These are phyloP conservation scores for Malaclemys terrapin DNA, from an alignment of 2,113 vertebrate genomes.

Conservation along the genomic window DNA sequence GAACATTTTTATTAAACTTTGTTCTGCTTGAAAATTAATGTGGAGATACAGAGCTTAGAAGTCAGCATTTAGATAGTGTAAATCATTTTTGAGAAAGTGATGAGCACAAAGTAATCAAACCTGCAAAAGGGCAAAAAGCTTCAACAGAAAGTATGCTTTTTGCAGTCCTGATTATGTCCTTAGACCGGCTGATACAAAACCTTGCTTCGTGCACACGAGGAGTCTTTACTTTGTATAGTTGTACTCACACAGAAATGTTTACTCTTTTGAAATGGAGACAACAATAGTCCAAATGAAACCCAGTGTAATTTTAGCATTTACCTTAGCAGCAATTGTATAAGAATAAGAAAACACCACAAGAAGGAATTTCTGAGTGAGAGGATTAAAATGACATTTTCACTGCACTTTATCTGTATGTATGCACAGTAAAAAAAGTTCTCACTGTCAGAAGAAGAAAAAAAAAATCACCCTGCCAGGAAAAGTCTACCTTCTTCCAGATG, in stretches of 20 bases:
- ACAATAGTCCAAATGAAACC: not conserved
- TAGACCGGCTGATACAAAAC: accelerated
- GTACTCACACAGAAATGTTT: not conserved
- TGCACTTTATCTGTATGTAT: accelerated
- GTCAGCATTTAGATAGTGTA: accelerated
- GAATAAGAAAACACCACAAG: not conserved
- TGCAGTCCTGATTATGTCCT: accelerated
- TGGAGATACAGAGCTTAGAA: accelerated
- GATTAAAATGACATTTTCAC: not conserved
- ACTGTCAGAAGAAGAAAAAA: too few species aligned
- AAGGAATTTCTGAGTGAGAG: not conserved
- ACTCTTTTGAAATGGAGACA: not conserved
- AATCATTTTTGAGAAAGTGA: accelerated
- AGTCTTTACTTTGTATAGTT: not conserved
- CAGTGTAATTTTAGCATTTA: not conserved
- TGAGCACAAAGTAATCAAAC: not conserved
- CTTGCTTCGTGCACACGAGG: not conserved
- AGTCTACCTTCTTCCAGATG: not conserved
- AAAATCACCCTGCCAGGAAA: not conserved
- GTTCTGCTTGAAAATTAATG: accelerated
- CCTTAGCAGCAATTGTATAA: not conserved
- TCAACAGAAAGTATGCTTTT: not conserved
- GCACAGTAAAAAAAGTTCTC: accelerated
- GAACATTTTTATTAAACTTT: not conserved
- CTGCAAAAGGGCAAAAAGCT: not conserved